Base-by-base conservation (phyloP, 35 echinoderm and acorn worm genomes). In the Strongylocentrotus purpuratus region DNA sequence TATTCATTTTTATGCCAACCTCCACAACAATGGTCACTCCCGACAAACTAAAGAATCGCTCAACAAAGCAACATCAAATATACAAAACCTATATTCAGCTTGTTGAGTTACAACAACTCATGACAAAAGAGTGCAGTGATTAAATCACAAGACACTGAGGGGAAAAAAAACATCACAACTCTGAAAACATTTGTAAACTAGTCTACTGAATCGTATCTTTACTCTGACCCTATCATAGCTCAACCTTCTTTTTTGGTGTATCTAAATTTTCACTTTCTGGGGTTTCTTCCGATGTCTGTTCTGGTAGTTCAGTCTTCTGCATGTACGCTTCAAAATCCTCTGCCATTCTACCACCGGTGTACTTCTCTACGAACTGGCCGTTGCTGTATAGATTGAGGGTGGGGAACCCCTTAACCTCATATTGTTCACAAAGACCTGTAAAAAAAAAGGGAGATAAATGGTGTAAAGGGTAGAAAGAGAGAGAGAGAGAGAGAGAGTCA, bases 311-410 rank as follows among this genome's bases (percentile, higher is more conserved):
- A 31, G 65, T 28, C 8, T 0, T 6, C 4, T n/a, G 47, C 97
- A 98, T 96, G 91, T 96, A 98, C 46, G 92, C 92, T 5, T 85
- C 94, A 94, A 98, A 98, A 78, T 97, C 95, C 20, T 92, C 91
- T 94, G 92, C 61, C 35, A 94, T 94, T 35, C 97, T 91, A 15
- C 97, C 96, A 20, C 94, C 85, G n/a, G 92, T 91, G 92, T 97
- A 98, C 33, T 94, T 61, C 46, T 95, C 97, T 47, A 86, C 88
- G 11, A 93, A 86, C 45, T 85, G 31, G 14, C 98, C 98, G 7
- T 95, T 95, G 33, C 86, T 94, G 91, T 96, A 99, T 33, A 99
- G 88, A 89, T 97, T 97, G 91, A 99, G 97, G 17, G 98, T 97
- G 32, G 98, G 98, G 86, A 95, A 99, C 4, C 98, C 98, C 52